Percentiles rank a stretch among this genome's conserved stretches.
These are phyloP conservation scores for Heliconius cydno DNA, from an alignment of 2,888 invertebrate genomes.

Conservation along the genomic window DNA sequence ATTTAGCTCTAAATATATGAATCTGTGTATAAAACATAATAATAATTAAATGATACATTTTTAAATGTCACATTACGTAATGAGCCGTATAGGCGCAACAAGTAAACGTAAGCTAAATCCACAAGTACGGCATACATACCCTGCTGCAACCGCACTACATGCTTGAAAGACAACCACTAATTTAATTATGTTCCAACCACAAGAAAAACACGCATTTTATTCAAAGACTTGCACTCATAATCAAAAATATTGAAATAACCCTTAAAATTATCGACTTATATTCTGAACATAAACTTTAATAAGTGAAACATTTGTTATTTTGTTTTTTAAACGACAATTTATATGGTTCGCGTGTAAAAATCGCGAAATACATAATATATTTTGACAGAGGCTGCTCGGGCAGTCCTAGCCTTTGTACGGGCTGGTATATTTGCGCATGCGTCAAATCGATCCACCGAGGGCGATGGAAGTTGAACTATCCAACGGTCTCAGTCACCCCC, in stretches of 20 bases:
- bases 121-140: conserved; percentile 65
- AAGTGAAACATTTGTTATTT: conserved; percentile 8
- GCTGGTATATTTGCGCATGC: conserved; percentile 65
- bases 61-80: conserved; percentile 73
- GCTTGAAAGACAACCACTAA: conserved; percentile 58
- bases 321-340: conserved; percentile 35
- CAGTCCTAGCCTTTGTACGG: conserved; percentile 74
- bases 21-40: conserved; percentile 30
- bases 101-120: conserved; percentile 62
- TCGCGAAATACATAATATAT: conserved; percentile 66
- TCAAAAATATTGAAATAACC: conserved; percentile 17
- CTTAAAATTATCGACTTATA: conserved; percentile 29
- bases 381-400: conserved; percentile 72
- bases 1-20: not conserved
- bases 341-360: conserved; percentile 56
- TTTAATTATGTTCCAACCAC: conserved; percentile 55
- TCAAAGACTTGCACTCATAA: conserved; percentile 32
- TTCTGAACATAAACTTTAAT: not conserved
- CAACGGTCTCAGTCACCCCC: conserved; percentile 47
- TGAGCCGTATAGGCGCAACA: conserved; percentile 70
- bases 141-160: conserved; percentile 64
- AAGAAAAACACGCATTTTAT: conserved; percentile 55
- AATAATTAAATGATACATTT: conserved; percentile 49
- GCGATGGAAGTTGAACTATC: conserved; percentile 46
- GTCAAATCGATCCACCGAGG: conserved; percentile 69